Conservation (phyloP, 2,797 vertebrate species). For the Intellagama lesueurii region DNA sequence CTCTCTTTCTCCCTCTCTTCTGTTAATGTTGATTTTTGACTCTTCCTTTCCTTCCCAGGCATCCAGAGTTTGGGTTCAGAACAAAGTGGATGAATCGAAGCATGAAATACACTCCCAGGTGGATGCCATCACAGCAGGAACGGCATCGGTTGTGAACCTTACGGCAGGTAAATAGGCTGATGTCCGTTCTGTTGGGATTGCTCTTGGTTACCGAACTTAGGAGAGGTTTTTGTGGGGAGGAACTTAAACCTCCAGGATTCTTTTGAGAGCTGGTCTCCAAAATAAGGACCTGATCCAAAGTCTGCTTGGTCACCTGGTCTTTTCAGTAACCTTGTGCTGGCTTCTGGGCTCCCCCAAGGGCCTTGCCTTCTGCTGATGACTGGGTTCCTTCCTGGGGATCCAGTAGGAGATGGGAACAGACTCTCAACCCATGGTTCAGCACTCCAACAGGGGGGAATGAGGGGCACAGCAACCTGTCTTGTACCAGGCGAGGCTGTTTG, state of each 20-base stretch:
- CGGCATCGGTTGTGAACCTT: slow-evolving; percentile 98
- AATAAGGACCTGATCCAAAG: too few relatives aligned
- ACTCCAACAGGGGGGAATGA: neutral
- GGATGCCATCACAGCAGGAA: slow-evolving; percentile 98
- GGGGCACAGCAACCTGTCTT: neutral
- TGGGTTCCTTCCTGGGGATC: too few relatives aligned
- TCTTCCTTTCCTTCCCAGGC: slow-evolving; percentile 82
- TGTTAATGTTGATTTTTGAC: too few relatives aligned
- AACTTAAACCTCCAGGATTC: too few relatives aligned
- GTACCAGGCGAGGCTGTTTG: neutral
- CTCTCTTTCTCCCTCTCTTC: too few relatives aligned
- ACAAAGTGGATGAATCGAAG: slow-evolving; percentile 99
- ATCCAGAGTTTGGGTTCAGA: slow-evolving; percentile 98
- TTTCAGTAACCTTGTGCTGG: neutral
- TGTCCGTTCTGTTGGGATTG: neutral
- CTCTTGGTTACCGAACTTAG: neutral
- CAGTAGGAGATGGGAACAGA: too few relatives aligned
- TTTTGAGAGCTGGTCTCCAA: too few relatives aligned
- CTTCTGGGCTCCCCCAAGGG: neutral
- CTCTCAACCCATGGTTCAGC: neutral
- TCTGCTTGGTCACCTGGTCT: neutral
- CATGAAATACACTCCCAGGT: slow-evolving; percentile 99
- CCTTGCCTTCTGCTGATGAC: neutral
- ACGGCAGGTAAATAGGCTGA: slow-evolving; percentile 89
- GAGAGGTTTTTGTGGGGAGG: too few relatives aligned